Evolutionary conservation across 2,113 vertebrate species (phyloP).

Genomic region (Ifrita kowaldi): DNA sequence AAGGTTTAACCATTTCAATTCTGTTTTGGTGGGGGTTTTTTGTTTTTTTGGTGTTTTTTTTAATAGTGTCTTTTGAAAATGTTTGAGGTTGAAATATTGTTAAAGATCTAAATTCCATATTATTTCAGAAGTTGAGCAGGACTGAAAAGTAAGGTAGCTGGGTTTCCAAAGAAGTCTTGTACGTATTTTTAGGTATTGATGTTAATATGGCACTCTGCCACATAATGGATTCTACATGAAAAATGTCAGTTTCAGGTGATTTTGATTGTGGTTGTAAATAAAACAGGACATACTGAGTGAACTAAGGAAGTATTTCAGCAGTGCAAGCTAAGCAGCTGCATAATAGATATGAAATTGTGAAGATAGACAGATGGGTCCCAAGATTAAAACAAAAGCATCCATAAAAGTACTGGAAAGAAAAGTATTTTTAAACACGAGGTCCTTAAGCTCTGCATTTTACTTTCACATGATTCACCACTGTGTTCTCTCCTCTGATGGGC

Average conservation of each 20-base stretch:
- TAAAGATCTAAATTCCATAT: neutral
- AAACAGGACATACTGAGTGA: neutral
- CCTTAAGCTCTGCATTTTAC: neutral
- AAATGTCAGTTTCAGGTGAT: slow-evolving; percentile 25
- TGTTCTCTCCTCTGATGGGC: neutral
- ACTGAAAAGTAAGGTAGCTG: neutral
- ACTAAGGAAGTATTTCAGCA: neutral
- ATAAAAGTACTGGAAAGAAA: neutral
- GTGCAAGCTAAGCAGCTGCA: slow-evolving; percentile 16
- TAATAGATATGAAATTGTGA: slow-evolving; percentile 23
- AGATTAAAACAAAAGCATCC: slow-evolving; percentile 5
- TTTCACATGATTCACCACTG: neutral
- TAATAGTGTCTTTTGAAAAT: neutral
- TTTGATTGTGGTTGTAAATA: slow-evolving; percentile 25
- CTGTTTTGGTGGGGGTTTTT: neutral
- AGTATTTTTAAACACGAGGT: neutral
- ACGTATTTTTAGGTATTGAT: neutral
- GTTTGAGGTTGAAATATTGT: neutral
- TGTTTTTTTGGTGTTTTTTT: neutral
- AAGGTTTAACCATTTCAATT: slow-evolving; percentile 66
- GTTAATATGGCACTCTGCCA: neutral
- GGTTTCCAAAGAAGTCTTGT: neutral
- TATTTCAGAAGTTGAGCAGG: neutral
- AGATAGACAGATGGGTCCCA: slow-evolving; percentile 4
- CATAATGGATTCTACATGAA: neutral